These are phyloP conservation scores for Speoplatyrhinus poulsoni DNA, from an alignment of 2,113 vertebrate genomes.

Conservation along the genomic window DNA sequence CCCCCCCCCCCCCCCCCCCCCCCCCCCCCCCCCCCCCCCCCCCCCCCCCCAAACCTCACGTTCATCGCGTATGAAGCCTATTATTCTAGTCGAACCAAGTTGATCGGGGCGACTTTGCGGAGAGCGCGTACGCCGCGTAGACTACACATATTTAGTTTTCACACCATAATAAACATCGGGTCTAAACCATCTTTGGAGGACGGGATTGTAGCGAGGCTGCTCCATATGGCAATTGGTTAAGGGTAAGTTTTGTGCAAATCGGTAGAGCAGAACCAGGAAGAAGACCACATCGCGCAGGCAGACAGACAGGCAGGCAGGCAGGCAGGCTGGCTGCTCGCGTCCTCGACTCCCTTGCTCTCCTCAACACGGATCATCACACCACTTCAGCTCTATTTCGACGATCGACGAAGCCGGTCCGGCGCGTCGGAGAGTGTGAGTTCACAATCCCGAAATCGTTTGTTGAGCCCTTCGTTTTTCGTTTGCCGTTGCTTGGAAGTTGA, in stretches of 20 bases:
- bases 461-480: conserved; percentile 22
- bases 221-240: conserved; percentile 55
- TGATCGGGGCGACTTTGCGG: neutral
- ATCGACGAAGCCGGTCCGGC: conserved; percentile 34
- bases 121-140: neutral
- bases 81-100: conserved; percentile 36
- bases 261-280: conserved; percentile 73
- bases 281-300: conserved; percentile 58
- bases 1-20: no score
- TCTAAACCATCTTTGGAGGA: conserved; percentile 51
- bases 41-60: conserved; percentile 17
- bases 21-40: no score
- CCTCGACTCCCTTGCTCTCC: conserved; percentile 65
- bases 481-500: conserved; percentile 59
- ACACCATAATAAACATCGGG: conserved; percentile 39
- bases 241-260: conserved; percentile 69
- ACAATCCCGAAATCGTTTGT: conserved; percentile 22
- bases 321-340: conserved; percentile 43
- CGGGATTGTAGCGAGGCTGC: conserved; percentile 31
- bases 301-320: conserved; percentile 4
- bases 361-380: conserved; percentile 68
- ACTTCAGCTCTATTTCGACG: conserved; percentile 61
- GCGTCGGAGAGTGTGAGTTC: conserved; percentile 64
- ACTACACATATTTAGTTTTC: conserved; percentile 16
- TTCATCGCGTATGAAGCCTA: conserved; percentile 36